Base-by-base conservation (phyloP, 2,888 invertebrate genomes). In the Acanthoscelides obtectus region DNA sequence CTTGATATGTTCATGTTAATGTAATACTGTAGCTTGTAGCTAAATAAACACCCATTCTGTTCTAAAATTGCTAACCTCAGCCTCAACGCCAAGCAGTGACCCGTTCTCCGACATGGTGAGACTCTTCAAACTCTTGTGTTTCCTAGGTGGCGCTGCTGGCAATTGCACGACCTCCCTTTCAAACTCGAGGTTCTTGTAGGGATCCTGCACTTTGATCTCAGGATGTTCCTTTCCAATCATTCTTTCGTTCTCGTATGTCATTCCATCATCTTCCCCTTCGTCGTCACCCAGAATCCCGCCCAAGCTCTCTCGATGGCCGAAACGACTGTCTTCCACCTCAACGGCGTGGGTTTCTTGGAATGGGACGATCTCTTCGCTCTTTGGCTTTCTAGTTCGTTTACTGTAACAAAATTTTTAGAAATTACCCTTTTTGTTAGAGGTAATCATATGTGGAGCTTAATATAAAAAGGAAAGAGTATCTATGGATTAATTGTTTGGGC, bases 151-250 rank as follows among this genome's bases (percentile, higher is more conserved):
- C 20, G 84, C 83, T 66, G 77, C 77, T 2, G 86, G 86, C 22
- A 22, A 67, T 20, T 67, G 27, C 64, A 71, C 71, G 22, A 71
- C 72, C 22, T 75, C 70, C 71, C 75, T 67, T 67, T 72, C 78
- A 67, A 76, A 79, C 20, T 77, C 74, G 21, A 79, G 76, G 63
- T 81, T 76, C 67, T 77, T 77, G 68, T 84, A 83, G 5, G 83
- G 79, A 77, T 82, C 80, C 0, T 79, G 80, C n/a, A 83, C 73
- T 69, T 78, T 73, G 74, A 87, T 87, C 27, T 89, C 87, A 0
- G 88, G 88, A 77, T 89, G 89, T 76, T 88, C 88, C 70, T 87
- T 87, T 1, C 87, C 86, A 73, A 88, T 86, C 80, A 89, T 88
- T 73, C 86, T 86, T 74, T 86, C 84, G 74, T 84, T 84, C 76